Percentiles rank a stretch among this genome's conserved stretches.
These are phyloP conservation scores for Crypturellus tataupa DNA, from an alignment of 2,797 vertebrate species.

Conservation along the genomic window DNA sequence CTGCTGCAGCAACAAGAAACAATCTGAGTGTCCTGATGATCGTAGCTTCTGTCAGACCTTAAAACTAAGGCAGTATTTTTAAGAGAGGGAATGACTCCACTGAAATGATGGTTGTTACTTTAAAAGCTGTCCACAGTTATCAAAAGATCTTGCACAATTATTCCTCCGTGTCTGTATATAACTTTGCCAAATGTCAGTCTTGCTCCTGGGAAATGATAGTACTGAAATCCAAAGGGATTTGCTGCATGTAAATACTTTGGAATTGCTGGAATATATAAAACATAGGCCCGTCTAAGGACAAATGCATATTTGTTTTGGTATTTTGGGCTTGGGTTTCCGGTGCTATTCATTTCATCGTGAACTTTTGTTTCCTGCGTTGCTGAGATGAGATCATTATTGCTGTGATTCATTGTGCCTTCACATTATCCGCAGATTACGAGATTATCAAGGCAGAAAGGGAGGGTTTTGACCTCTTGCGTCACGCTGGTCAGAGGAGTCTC, in stretches of 20 bases:
- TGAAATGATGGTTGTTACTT: not conserved
- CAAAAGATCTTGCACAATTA: not conserved
- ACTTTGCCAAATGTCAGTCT: conserved; percentile 15
- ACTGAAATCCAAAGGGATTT: conserved; percentile 31
- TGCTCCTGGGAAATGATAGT: conserved; percentile 6
- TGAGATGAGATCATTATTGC: conserved; percentile 70
- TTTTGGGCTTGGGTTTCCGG: conserved; percentile 29
- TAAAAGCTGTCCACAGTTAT: not conserved
- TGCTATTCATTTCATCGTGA: conserved; percentile 45
- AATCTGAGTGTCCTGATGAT: not conserved
- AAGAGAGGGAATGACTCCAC: not conserved
- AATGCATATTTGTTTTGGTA: conserved; percentile 56
- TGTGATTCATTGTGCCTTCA: conserved; percentile 56
- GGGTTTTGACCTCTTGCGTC: conserved; percentile 24
- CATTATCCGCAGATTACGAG: conserved; percentile 33
- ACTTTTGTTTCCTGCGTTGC: conserved; percentile 62
- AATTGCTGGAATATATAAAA: conserved; percentile 44
- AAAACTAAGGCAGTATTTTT: not conserved
- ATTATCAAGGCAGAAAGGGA: conserved; percentile 39
- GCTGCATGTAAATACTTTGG: not conserved
- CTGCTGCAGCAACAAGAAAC: not conserved
- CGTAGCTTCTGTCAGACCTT: not conserved
- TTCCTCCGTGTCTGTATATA: not conserved
- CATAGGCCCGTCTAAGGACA: conserved; percentile 40
- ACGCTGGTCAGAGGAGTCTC: not conserved